phyloP scores from a whole-genome alignment of 2,113 vertebrate species.

The Panurus biarmicus region DNA sequence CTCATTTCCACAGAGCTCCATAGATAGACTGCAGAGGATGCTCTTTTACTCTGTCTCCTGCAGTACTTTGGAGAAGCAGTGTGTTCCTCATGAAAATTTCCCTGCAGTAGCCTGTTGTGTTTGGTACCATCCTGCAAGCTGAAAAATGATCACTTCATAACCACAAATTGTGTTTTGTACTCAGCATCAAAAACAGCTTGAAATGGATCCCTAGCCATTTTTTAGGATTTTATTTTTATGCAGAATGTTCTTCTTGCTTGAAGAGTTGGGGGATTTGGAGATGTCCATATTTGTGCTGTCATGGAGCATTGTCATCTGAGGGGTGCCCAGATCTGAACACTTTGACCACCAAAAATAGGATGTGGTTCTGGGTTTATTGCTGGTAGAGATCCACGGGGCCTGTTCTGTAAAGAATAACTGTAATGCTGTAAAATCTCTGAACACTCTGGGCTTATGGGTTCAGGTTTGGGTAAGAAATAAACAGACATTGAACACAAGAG shows the following conservation, averaged over 20 bases:
- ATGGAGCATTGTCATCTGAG: accelerated
- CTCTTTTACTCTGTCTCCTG: not conserved
- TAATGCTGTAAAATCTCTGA: not conserved
- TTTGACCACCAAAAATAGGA: not conserved
- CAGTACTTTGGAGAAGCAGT: not conserved
- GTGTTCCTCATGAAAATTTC: not conserved
- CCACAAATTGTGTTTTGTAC: not conserved
- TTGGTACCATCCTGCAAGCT: not conserved
- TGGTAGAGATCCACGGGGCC: not conserved
- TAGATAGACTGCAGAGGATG: not conserved
- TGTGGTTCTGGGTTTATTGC: not conserved
- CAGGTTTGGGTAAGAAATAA: not conserved
- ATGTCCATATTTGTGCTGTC: not conserved
- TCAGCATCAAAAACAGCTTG: accelerated
- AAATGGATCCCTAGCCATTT: not conserved
- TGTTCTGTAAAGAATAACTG: not conserved
- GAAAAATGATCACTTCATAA: not conserved
- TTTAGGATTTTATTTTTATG: not conserved
- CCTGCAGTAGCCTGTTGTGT: not conserved
- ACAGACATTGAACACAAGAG: not conserved
- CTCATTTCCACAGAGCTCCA: not conserved
- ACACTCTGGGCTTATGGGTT: not conserved
- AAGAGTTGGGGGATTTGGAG: not conserved
- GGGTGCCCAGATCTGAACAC: not conserved
- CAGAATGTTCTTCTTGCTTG: not conserved